Evolutionary conservation across 2,113 vertebrate species (phyloP).

Genomic region (Actenoides lindsayi): DNA sequence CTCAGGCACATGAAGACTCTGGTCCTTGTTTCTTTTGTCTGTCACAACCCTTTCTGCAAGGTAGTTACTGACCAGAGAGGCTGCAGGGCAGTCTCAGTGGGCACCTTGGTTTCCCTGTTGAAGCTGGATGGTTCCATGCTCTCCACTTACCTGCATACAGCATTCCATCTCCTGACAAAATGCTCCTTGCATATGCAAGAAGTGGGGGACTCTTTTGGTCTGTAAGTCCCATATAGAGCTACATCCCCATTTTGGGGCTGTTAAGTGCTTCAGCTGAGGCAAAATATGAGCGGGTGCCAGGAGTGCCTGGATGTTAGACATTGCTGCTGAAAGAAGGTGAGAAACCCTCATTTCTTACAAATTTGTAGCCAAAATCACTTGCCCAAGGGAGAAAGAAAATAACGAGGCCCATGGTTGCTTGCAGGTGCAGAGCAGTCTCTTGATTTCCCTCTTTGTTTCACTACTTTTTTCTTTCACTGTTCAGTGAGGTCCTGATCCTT

Average conservation of each 20-base stretch:
- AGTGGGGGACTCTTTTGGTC: neutral
- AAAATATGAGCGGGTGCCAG: neutral
- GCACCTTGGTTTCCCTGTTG: neutral
- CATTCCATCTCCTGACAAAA: neutral
- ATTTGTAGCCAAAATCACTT: neutral
- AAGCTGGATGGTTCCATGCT: neutral
- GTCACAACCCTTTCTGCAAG: neutral
- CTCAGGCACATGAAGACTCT: neutral
- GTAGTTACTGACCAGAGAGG: accelerated
- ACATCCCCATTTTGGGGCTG: neutral
- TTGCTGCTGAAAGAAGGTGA: neutral
- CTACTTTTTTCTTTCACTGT: neutral
- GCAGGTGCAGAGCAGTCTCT: neutral
- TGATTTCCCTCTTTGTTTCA: neutral
- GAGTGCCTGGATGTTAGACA: neutral
- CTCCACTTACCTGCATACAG: neutral
- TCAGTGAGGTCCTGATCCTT: neutral
- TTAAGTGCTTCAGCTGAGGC: neutral
- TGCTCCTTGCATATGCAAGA: neutral
- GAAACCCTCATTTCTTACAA: neutral
- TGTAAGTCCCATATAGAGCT: neutral
- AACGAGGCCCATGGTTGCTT: neutral
- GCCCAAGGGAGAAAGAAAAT: neutral
- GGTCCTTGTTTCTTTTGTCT: neutral
- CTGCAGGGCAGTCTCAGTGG: neutral